Percentiles rank a stretch among this genome's conserved stretches.
phyloP scores from a whole-genome alignment of 2,888 invertebrate species.

The Oxystoma pomonae region DNA sequence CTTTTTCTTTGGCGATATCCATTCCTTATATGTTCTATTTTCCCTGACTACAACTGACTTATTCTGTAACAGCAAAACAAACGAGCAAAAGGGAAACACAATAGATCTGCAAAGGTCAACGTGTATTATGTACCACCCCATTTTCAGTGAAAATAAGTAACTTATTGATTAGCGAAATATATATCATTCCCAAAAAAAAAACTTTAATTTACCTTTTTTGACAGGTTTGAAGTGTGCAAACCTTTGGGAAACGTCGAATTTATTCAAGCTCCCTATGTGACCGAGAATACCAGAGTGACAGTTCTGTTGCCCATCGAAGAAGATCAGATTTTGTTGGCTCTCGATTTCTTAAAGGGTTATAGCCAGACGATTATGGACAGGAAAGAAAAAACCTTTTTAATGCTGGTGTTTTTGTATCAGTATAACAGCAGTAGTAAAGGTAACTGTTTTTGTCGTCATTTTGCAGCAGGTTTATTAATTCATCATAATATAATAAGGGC shows the following conservation, averaged over 20 bases:
- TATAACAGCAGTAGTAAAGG: conserved; percentile 62
- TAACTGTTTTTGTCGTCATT: too few species aligned
- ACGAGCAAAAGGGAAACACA: too few species aligned
- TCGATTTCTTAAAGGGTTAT: conserved; percentile 69
- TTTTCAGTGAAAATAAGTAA: too few species aligned
- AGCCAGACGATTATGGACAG: conserved; percentile 58
- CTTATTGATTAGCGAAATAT: too few species aligned
- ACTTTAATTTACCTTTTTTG: neutral
- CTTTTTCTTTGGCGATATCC: too few species aligned
- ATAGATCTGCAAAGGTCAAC: too few species aligned
- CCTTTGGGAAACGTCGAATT: conserved; percentile 85
- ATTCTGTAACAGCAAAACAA: too few species aligned
- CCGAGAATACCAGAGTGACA: conserved; percentile 82
- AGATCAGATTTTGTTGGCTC: conserved; percentile 53
- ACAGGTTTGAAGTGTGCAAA: conserved; percentile 69
- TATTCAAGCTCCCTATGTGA: conserved; percentile 90
- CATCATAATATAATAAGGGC: too few species aligned
- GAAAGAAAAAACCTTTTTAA: conserved; percentile 73
- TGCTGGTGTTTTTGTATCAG: conserved; percentile 69
- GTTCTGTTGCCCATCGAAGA: conserved; percentile 69
- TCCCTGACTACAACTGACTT: too few species aligned
- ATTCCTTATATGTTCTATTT: too few species aligned
- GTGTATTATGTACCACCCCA: too few species aligned
- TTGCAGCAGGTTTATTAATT: too few species aligned
- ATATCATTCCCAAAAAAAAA: neutral